Conservation (phyloP, 1,140 invertebrate genomes). For the Drosophila ficusphila region DNA sequence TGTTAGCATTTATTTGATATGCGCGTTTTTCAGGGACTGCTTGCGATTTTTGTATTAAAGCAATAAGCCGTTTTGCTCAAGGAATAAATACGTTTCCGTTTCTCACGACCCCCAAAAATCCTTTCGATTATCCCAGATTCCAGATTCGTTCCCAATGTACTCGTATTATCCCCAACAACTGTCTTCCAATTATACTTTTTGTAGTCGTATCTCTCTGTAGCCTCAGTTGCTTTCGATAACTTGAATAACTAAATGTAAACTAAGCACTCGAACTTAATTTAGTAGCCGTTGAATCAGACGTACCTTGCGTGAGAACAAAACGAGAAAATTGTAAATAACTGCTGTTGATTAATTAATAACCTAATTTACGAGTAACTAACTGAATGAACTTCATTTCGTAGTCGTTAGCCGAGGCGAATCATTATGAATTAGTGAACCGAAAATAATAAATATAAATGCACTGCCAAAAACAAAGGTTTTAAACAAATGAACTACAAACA, state of each 20-base stretch:
- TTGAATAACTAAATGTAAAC: conserved; percentile 28
- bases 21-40: conserved; percentile 78
- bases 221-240: conserved; percentile 53
- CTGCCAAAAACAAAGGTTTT: conserved; percentile 84
- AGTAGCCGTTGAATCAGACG: conserved; percentile 70
- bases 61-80: conserved; percentile 78
- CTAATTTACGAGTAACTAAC: conserved; percentile 61
- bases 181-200: conserved; percentile 79
- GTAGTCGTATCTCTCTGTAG: conserved; percentile 50
- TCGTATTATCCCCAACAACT: conserved; percentile 73
- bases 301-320: conserved; percentile 75
- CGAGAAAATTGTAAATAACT: conserved; percentile 68
- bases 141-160: conserved; percentile 39
- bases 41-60: conserved; percentile 75
- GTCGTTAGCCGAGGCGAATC: conserved; percentile 58
- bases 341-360: conserved; percentile 79
- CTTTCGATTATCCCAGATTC: neutral
- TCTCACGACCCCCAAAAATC: conserved; percentile 3
- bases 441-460: conserved; percentile 82
- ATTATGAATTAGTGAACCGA: conserved; percentile 68
- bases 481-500: conserved; percentile 66
- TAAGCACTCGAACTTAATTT: conserved; percentile 44
- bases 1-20: conserved; percentile 76
- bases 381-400: conserved; percentile 68
- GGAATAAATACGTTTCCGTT: conserved; percentile 39